Evolutionary conservation across 2,797 vertebrate species (phyloP).

Genomic region (Oreortyx pictus): DNA sequence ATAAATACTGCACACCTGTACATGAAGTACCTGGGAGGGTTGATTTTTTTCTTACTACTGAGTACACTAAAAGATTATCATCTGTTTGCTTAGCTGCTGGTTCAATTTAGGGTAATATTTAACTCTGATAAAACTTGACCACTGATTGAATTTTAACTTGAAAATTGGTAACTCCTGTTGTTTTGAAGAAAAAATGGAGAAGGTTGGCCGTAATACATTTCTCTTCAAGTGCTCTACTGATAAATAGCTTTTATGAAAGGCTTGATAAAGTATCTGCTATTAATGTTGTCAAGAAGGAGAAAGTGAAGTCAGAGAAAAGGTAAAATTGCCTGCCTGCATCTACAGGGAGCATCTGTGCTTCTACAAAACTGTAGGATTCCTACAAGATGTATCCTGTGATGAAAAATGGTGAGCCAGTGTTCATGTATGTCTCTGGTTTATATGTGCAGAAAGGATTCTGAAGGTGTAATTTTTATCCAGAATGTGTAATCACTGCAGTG

Average conservation of each 20-base stretch:
- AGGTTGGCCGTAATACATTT: background rate
- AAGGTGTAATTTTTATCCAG: background rate
- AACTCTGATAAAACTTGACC: conserved; percentile 32
- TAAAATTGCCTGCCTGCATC: background rate
- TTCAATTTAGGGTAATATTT: conserved; percentile 67
- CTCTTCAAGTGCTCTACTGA: background rate
- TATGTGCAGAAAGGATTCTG: background rate
- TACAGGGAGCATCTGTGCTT: background rate
- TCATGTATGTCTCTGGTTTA: background rate
- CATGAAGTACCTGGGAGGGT: background rate
- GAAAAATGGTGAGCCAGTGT: background rate
- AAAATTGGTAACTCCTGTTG: background rate
- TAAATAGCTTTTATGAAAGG: conserved; percentile 20
- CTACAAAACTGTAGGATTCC: background rate
- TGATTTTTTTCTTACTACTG: background rate
- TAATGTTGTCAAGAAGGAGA: background rate
- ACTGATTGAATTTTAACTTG: conserved; percentile 54
- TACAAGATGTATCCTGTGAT: background rate
- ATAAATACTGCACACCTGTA: conserved; percentile 37
- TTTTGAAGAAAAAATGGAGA: background rate
- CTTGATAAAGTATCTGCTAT: conserved; percentile 13
- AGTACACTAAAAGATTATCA: conserved; percentile 49
- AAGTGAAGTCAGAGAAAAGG: conserved; percentile 12
- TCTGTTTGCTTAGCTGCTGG: conserved; percentile 50
- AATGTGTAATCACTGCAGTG: background rate